A percentile compares a stretch with the other conserved stretches of the same genome.
Evolutionary conservation across 30 jellyfish, hydroid and myxozoan species (phyloP).

Genomic region (Catostylus mosaicus): DNA sequence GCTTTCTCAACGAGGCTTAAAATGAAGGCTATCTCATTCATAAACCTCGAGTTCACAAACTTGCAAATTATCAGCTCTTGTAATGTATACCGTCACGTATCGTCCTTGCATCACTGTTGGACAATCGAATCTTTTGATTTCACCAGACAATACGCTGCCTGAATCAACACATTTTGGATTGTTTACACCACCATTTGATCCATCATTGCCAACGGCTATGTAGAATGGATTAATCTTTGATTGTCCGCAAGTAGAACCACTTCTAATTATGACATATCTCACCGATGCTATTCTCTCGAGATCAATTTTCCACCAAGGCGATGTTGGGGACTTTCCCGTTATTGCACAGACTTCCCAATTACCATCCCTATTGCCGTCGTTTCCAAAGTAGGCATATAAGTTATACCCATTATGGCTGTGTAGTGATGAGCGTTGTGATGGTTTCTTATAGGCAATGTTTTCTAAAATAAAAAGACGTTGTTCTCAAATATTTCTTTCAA

Average conservation of each 20-base stretch:
- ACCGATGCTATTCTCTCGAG: conserved; percentile 4
- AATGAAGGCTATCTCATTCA: conserved; percentile 6
- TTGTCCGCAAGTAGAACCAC: not conserved
- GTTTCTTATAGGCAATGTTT: not conserved
- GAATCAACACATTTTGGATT: conserved; percentile 5
- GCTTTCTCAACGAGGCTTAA: not conserved
- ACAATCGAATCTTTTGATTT: not conserved
- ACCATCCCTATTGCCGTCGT: conserved; percentile 3
- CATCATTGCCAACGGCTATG: conserved; percentile 10
- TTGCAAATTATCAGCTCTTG: not conserved
- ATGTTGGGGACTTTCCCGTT: not conserved
- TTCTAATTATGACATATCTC: not conserved
- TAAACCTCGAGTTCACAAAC: conserved; percentile 31
- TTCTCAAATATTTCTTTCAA: no score
- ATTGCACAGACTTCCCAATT: not conserved
- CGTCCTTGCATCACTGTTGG: conserved; percentile 26
- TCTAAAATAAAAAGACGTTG: not conserved
- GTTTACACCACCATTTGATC: conserved; percentile 10
- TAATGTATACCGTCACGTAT: not conserved
- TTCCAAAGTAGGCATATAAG: conserved; percentile 2
- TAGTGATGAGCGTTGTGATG: not conserved
- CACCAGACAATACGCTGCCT: not conserved
- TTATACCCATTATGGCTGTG: not conserved
- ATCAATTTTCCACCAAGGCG: conserved; percentile 36
- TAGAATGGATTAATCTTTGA: not conserved